Evolutionary conservation across 2,113 vertebrate species (phyloP), one percentile per base, ranked within the genome.

Genomic region (Corvus hawaiiensis): DNA sequence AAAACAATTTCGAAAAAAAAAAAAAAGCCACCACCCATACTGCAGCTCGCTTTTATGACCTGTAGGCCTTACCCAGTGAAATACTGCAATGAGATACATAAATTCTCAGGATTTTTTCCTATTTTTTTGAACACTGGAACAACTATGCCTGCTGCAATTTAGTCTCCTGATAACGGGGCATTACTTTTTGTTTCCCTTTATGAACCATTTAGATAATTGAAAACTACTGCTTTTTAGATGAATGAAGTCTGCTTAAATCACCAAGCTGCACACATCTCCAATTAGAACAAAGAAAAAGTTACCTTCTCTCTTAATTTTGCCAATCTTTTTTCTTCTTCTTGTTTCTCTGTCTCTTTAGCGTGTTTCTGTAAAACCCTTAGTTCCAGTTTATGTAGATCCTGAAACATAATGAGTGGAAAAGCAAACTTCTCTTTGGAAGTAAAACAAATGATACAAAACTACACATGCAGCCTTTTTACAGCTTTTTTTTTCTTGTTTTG

Each of bases 271-370:
- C 16, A 24, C 5, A 37, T 5, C 5, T 49, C 58, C 28, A 12
- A 43, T 33, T 52, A 58, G 52, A 83, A 52, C 5, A 30, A 55
- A 30, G 8, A 72, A 59, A 64, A 46, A n/a, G 6, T 78, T 93
- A 99, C 99, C 98, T 99, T 99, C 77, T 99, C 97, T 96, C 98
- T 99, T 43, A 99, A 85, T 82, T 97, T 98, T 33, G 97, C 66
- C n/a, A 98, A 69, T 90, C 97, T 98, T 94, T 93, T 98, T 95
- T 98, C 97, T 96, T 97, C 98, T 94, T 99, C 98, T 84, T 59
- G 74, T 66, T 98, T 98, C 92, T 98, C 97, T 73, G 95, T 92
- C 94, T 98, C 98, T 87, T 97, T 98, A 87, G 92, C 84, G 48
- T 98, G 98, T 87, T 97, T 99, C 64, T 98, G 98, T 75, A 98